Percentiles rank a stretch among this genome's conserved stretches.
Conservation (phyloP, 2,113 vertebrate genomes). For the Hystrix brachyura region DNA sequence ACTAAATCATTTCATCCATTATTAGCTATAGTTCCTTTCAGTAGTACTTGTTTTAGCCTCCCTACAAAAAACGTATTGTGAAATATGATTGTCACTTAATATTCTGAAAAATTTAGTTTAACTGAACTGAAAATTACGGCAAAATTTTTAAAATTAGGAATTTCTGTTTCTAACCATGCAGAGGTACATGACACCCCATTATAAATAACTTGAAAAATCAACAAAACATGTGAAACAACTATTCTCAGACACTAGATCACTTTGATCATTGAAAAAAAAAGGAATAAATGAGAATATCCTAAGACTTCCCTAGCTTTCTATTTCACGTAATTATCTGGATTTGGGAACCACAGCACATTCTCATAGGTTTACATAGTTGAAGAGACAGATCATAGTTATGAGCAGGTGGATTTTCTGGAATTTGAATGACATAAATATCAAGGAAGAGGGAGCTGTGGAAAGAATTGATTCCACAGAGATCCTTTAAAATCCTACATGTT, state of each 20-base stretch:
- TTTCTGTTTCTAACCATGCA: not conserved
- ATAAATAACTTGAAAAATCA: not conserved
- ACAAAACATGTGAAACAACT: slow-evolving; percentile 25
- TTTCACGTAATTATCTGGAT: not conserved
- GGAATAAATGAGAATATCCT: not conserved
- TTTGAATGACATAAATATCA: not conserved
- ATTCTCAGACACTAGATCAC: not conserved
- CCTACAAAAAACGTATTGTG: not conserved
- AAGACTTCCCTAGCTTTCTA: not conserved
- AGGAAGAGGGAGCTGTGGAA: not conserved
- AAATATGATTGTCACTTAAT: not conserved
- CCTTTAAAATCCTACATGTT: not conserved
- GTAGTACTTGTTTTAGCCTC: not conserved
- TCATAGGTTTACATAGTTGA: not conserved
- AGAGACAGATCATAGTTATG: not conserved
- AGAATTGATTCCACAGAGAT: not conserved
- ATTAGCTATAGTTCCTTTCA: not conserved
- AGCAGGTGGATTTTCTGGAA: not conserved
- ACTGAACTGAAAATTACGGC: slow-evolving; percentile 27
- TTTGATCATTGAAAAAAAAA: slow-evolving; percentile 1
- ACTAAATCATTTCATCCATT: not conserved
- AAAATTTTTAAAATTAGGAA: not conserved
- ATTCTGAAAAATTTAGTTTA: slow-evolving; percentile 6
- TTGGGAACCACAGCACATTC: not conserved
- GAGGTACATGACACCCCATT: not conserved